Evolutionary conservation across 2,113 vertebrate species (phyloP).

Genomic region (Dinomys branickii): DNA sequence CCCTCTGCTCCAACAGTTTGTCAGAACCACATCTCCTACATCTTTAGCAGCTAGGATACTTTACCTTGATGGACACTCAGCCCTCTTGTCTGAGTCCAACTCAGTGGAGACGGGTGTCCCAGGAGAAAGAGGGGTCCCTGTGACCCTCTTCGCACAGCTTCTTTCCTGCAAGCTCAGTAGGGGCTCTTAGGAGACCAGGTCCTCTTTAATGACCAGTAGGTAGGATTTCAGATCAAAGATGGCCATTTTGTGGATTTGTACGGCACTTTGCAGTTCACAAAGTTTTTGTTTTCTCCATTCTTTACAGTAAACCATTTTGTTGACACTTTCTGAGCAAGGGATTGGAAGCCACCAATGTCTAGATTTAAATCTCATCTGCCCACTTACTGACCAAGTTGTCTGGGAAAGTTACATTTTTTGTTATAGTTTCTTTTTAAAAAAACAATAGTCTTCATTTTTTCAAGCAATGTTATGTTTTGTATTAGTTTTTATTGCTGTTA

Average conservation of each 20-base stretch:
- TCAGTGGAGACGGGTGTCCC: background rate
- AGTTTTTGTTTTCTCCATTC: background rate
- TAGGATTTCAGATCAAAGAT: background rate
- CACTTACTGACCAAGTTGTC: background rate
- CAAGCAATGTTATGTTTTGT: background rate
- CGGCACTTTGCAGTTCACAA: background rate
- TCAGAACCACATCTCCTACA: background rate
- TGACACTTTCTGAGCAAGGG: background rate
- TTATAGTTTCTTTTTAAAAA: background rate
- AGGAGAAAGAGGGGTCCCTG: background rate
- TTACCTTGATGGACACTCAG: background rate
- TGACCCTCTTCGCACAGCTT: background rate
- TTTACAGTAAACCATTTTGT: background rate
- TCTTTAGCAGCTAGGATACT: background rate
- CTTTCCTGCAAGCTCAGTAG: background rate
- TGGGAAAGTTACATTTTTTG: background rate
- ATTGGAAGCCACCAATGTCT: background rate
- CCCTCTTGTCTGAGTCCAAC: background rate
- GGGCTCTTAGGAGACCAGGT: background rate
- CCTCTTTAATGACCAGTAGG: background rate
- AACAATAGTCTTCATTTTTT: slow-evolving; percentile 1
- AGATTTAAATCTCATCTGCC: background rate
- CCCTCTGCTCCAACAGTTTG: background rate
- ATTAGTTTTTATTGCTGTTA: background rate
- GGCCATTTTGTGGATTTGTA: background rate